phyloP scores from a whole-genome alignment of 2,113 vertebrate genomes.

The Cyphomyrus plagiostoma region DNA sequence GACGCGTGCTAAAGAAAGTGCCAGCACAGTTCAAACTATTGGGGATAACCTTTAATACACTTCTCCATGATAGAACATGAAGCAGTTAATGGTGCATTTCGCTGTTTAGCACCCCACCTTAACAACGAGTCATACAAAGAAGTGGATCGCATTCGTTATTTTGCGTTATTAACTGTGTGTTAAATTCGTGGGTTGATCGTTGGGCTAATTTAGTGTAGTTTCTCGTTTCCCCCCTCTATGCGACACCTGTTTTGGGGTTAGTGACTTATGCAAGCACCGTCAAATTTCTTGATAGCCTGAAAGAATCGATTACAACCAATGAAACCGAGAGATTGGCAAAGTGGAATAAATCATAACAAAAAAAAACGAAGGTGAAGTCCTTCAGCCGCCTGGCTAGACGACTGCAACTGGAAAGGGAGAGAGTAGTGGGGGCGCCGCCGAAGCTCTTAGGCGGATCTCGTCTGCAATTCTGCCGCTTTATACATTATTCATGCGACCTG shows the following conservation, averaged over 20 bases:
- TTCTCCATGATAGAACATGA: background rate
- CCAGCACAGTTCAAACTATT: background rate
- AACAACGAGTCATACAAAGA: background rate
- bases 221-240: slow-evolving; percentile 15
- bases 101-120: background rate
- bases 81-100: background rate
- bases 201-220: background rate
- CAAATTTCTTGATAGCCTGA: slow-evolving; percentile 54
- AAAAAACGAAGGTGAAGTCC: slow-evolving; percentile 13
- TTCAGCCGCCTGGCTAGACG: slow-evolving; percentile 1
- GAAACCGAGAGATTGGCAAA: slow-evolving; percentile 39
- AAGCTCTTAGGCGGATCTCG: slow-evolving; percentile 35
- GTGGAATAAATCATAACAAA: slow-evolving; percentile 19
- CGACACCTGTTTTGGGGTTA: slow-evolving; percentile 57
- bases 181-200: background rate
- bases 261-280: slow-evolving; percentile 54
- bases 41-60: background rate
- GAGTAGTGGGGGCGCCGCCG: slow-evolving; percentile 43
- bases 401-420: slow-evolving; percentile 35
- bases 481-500: slow-evolving; percentile 53
- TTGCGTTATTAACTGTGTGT: background rate
- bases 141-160: background rate
- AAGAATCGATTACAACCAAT: slow-evolving; percentile 53
- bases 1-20: background rate
- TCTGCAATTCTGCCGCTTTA: slow-evolving; percentile 48